Conservation (phyloP, 2,113 vertebrate species). For the Fregata magnificens region DNA sequence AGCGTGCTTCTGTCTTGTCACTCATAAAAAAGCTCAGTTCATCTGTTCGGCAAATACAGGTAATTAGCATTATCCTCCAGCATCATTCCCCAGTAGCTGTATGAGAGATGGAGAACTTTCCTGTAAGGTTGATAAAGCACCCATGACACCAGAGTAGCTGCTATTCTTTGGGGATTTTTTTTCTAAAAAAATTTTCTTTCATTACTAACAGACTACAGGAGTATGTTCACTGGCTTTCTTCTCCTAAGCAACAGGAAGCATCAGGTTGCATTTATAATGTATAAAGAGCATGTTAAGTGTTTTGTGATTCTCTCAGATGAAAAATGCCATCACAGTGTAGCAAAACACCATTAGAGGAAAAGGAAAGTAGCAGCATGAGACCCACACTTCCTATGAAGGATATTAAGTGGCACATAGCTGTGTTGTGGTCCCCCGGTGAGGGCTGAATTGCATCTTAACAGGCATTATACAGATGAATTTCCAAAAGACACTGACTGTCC, state of each 20-base stretch:
- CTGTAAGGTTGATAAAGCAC: neutral
- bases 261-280: neutral
- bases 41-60: neutral
- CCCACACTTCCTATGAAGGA: neutral
- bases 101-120: neutral
- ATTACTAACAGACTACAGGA: neutral
- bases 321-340: neutral
- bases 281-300: neutral
- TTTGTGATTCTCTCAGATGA: neutral
- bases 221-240: neutral
- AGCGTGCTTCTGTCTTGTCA: neutral
- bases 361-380: neutral
- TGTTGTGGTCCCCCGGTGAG: neutral
- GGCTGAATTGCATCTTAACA: neutral
- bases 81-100: neutral
- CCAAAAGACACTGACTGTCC: neutral
- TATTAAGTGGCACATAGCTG: neutral
- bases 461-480: neutral
- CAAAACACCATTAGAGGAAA: neutral
- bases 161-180: neutral
- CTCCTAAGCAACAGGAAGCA: neutral
- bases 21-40: neutral
- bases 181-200: neutral
- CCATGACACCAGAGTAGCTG: neutral
- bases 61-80: neutral